A percentile compares a stretch with the other conserved stretches of the same genome.
These are phyloP conservation scores for Holotrichia oblita DNA, from an alignment of 1,140 invertebrate genomes.

Conservation along the genomic window DNA sequence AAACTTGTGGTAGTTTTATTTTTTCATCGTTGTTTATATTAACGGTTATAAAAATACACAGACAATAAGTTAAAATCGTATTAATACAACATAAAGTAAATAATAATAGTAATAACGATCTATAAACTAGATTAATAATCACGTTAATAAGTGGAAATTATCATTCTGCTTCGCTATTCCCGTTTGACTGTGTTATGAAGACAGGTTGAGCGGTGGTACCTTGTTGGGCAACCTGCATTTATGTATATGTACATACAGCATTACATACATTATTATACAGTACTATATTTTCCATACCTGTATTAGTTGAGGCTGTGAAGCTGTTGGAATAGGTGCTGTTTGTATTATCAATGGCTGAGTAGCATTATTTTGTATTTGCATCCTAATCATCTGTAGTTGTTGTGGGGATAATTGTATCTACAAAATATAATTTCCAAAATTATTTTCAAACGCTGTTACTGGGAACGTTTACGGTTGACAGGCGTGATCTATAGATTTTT, in stretches of 20 bases:
- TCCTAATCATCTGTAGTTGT: constrained; percentile 88
- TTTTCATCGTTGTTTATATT: background rate
- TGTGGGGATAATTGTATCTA: constrained; percentile 88
- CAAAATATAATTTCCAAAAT: constrained; percentile 52
- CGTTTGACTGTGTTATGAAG: constrained; percentile 58
- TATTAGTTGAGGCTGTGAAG: constrained; percentile 67
- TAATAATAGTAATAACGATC: background rate
- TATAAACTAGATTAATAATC: background rate
- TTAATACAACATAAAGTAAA: constrained; percentile 10
- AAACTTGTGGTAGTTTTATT: background rate
- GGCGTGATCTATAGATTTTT: too few species aligned
- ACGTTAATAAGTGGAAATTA: background rate
- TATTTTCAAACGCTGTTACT: background rate
- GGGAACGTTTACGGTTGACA: background rate
- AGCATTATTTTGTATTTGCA: constrained; percentile 84
- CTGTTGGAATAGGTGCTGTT: constrained; percentile 69
- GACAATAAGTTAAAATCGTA: constrained; percentile 24
- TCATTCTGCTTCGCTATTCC: constrained; percentile 56
- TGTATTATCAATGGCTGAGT: constrained; percentile 81
- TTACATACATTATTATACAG: background rate
- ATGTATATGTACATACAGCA: background rate
- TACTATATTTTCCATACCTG: constrained; percentile 60
- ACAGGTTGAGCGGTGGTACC: constrained; percentile 55
- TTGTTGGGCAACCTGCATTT: constrained; percentile 56
- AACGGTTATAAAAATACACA: constrained; percentile 26